Evolutionary conservation across 1,140 invertebrate genomes (phyloP).

Genomic region (Platyscapa corneri): DNA sequence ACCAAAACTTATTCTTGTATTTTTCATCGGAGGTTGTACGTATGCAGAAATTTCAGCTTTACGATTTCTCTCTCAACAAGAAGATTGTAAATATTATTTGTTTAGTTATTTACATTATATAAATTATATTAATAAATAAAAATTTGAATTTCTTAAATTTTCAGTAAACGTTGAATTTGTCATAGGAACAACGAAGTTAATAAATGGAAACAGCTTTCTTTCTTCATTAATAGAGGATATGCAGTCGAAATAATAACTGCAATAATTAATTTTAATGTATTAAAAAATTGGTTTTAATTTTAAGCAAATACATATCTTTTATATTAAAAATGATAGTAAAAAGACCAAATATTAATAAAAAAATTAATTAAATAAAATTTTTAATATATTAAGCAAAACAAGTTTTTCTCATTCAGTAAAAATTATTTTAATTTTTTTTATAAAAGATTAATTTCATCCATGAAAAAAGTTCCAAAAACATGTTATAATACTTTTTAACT

Average conservation of each 20-base stretch:
- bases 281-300: not conserved
- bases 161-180: conserved; percentile 92
- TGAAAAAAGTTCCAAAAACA: no score
- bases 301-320: no score
- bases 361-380: no score
- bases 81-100: conserved; percentile 81
- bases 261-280: conserved; percentile 11
- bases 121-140: not conserved
- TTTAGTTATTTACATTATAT: conserved; percentile 27
- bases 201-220: conserved; percentile 92
- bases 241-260: conserved; percentile 45
- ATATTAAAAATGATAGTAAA: no score
- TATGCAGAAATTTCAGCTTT: conserved; percentile 96
- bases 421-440: no score
- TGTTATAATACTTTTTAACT: no score
- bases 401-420: no score
- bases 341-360: no score
- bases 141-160: conserved; percentile 64
- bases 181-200: conserved; percentile 93
- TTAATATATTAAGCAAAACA: no score
- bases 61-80: conserved; percentile 92
- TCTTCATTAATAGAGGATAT: conserved; percentile 81
- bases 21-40: conserved; percentile 97
- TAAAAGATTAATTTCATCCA: no score
- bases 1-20: conserved; percentile 89